Evolutionary conservation across 2,888 invertebrate genomes (phyloP).

Genomic region (Alcis repandata): DNA sequence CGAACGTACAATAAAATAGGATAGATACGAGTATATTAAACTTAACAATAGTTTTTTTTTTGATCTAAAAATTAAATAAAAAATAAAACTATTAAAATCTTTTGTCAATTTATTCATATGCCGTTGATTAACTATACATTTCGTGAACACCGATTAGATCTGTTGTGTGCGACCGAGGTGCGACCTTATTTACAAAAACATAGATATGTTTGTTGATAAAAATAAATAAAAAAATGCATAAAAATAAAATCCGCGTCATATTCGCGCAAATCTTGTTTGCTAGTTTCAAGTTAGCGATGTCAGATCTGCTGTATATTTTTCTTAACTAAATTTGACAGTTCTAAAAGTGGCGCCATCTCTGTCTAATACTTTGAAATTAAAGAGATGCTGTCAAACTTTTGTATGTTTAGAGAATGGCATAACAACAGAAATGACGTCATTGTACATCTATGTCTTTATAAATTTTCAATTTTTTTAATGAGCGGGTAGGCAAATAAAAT

Average conservation of each 20-base stretch:
- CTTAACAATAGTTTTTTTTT: too few relatives aligned
- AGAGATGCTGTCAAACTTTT: too few relatives aligned
- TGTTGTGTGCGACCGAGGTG: conserved; percentile 51
- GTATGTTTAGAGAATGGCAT: too few relatives aligned
- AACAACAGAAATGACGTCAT: too few relatives aligned
- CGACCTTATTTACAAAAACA: conserved; percentile 70
- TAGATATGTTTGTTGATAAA: conserved; percentile 54
- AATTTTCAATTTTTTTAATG: too few relatives aligned
- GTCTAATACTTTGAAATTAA: too few relatives aligned
- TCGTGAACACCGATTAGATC: conserved; percentile 58
- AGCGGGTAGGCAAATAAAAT: conserved; percentile 1
- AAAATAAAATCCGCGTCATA: conserved; percentile 27
- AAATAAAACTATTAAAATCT: conserved; percentile 64
- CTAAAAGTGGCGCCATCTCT: too few relatives aligned
- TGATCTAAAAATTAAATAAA: background rate
- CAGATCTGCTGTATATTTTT: too few relatives aligned
- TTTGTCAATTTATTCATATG: conserved; percentile 69
- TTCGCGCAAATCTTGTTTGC: background rate
- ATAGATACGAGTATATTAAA: too few relatives aligned
- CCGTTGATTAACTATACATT: conserved; percentile 64
- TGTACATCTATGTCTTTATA: too few relatives aligned
- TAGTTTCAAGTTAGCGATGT: background rate
- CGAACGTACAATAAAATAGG: too few relatives aligned
- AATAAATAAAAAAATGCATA: conserved; percentile 67
- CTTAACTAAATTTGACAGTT: too few relatives aligned